Conservation (phyloP, 2,888 invertebrate species). For the Limenitis camilla region DNA sequence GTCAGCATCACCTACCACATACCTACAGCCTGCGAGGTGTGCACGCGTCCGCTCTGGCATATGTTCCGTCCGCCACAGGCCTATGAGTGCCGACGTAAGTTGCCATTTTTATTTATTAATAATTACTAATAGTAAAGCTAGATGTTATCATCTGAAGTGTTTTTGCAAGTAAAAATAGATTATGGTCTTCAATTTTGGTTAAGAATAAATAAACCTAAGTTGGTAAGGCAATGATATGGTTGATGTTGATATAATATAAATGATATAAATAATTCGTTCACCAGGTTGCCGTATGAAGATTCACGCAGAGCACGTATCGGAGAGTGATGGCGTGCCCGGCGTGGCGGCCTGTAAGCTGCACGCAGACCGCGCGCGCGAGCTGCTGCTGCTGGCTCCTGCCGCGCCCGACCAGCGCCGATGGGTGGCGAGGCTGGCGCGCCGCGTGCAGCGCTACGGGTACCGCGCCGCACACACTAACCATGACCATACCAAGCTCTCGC, state of each 20-base stretch:
- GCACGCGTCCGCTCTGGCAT: conserved; percentile 97
- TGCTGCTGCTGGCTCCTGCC: conserved; percentile 89
- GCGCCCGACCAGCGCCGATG: conserved; percentile 93
- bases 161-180: too few relatives aligned
- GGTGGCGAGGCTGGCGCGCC: conserved; percentile 92
- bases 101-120: conserved; percentile 1
- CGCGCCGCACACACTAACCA: conserved; percentile 86
- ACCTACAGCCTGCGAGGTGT: conserved; percentile 98
- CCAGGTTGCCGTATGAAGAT: conserved; percentile 96
- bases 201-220: not conserved
- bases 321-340: conserved; percentile 71
- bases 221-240: not conserved
- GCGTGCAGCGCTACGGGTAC: conserved; percentile 94
- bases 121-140: too few relatives aligned
- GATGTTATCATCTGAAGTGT: too few relatives aligned
- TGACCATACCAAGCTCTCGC: conserved; percentile 66
- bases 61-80: conserved; percentile 98
- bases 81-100: conserved; percentile 94
- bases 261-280: not conserved
- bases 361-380: conserved; percentile 96
- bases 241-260: not conserved
- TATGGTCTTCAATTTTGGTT: too few relatives aligned
- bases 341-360: conserved; percentile 97
- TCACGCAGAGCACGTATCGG: conserved; percentile 96
- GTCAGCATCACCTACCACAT: conserved; percentile 97